Percentiles rank a stretch among this genome's conserved stretches.
These are phyloP conservation scores for Damaliscus lunatus DNA, from an alignment of 2,113 vertebrate species.

Conservation along the genomic window DNA sequence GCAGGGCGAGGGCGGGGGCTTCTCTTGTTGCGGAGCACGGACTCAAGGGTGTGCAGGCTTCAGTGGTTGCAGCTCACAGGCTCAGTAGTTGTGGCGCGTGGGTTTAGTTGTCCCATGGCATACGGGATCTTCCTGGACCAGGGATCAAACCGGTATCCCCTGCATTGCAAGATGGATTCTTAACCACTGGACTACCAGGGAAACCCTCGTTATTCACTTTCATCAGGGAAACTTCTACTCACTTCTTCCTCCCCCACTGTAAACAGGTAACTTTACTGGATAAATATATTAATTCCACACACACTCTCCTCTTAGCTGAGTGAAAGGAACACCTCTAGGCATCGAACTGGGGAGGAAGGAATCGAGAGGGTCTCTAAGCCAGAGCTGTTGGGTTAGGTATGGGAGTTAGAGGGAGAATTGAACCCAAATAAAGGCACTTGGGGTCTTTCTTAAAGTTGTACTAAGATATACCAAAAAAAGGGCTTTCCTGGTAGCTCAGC, in stretches of 20 bases:
- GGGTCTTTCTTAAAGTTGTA: not conserved
- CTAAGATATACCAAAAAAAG: not conserved
- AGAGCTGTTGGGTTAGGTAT: not conserved
- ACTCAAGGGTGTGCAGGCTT: not conserved
- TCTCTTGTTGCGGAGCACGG: rapidly evolving
- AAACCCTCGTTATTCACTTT: not conserved
- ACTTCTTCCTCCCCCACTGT: not conserved
- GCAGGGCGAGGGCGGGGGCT: not conserved
- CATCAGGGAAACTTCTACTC: not conserved
- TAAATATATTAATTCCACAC: not conserved
- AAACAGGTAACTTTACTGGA: not conserved
- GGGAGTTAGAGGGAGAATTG: not conserved
- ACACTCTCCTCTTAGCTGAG: not conserved
- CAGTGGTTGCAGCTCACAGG: not conserved
- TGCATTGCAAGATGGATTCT: not conserved
- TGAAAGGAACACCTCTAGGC: not conserved
- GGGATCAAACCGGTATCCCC: not conserved
- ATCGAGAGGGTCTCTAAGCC: not conserved
- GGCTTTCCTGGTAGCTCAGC: not conserved
- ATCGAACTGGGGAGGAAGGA: not conserved
- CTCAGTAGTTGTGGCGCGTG: not conserved
- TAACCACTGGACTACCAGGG: not conserved
- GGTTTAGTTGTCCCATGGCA: not conserved
- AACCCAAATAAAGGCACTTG: not conserved
- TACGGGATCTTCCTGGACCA: not conserved